Conservation (phyloP, 2,888 invertebrate species). For the Acanthacorydalis orientalis region DNA sequence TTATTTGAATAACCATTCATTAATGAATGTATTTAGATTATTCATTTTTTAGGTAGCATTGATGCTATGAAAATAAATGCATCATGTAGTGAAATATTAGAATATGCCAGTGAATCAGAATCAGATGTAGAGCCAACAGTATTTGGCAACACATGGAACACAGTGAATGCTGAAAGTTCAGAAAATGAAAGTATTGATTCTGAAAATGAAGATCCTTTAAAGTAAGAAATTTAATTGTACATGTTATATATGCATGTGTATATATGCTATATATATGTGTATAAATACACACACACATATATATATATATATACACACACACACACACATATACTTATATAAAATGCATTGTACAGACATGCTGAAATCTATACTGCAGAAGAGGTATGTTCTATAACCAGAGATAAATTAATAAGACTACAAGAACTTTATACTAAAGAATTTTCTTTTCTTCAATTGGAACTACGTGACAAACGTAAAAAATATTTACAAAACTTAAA, state of each 20-base stretch:
- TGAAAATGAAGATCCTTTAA: constrained; percentile 56
- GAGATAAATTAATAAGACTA: constrained; percentile 55
- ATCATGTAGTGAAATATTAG: constrained; percentile 39
- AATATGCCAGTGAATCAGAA: constrained; percentile 58
- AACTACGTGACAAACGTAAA: constrained; percentile 52
- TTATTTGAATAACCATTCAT: not conserved
- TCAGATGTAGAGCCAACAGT: constrained; percentile 51
- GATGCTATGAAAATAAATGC: constrained; percentile 33
- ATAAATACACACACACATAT: not conserved
- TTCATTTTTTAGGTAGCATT: constrained; percentile 26
- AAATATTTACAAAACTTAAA: constrained; percentile 56
- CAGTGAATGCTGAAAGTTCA: constrained; percentile 48
- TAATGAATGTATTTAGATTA: not conserved
- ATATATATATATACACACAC: not conserved
- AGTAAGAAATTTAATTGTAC: constrained; percentile 30
- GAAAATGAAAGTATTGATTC: constrained; percentile 66
- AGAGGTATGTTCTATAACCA: constrained; percentile 63
- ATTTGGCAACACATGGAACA: constrained; percentile 43
- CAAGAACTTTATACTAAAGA: constrained; percentile 73
- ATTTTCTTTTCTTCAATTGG: constrained; percentile 54
- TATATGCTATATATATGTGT: no score
- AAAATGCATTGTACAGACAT: constrained; percentile 39
- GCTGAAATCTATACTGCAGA: constrained; percentile 81
- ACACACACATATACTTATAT: not conserved
- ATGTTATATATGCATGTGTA: not conserved